phyloP scores from a whole-genome alignment of 2,113 vertebrate species.

The Carollia perspicillata region DNA sequence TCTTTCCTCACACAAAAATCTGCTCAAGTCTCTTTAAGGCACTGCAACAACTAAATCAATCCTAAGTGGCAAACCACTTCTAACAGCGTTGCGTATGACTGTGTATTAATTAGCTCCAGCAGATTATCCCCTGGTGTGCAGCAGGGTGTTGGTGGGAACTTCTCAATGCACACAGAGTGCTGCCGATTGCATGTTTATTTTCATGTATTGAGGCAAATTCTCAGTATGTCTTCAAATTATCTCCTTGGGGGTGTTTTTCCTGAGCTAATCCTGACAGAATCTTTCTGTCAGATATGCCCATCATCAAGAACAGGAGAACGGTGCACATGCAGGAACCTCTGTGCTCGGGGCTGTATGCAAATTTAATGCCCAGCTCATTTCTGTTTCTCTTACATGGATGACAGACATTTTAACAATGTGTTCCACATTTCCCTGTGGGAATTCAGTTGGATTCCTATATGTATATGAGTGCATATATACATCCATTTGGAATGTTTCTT shows the following conservation, averaged over 20 bases:
- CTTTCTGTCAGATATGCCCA: slow-evolving; percentile 83
- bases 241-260: slow-evolving; percentile 85
- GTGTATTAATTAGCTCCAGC: slow-evolving; percentile 84
- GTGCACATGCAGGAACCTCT: slow-evolving; percentile 78
- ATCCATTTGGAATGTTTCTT: slow-evolving; percentile 61
- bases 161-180: slow-evolving; percentile 69
- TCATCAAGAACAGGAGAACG: slow-evolving; percentile 83
- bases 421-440: slow-evolving; percentile 79
- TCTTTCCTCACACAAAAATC: slow-evolving; percentile 61
- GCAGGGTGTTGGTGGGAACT: slow-evolving; percentile 75
- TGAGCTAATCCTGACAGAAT: slow-evolving; percentile 86
- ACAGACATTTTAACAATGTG: slow-evolving; percentile 83
- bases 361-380: slow-evolving; percentile 87
- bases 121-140: slow-evolving; percentile 81
- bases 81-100: slow-evolving; percentile 59
- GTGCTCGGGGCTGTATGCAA: slow-evolving; percentile 87
- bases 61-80: slow-evolving; percentile 78
- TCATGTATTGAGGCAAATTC: slow-evolving; percentile 83
- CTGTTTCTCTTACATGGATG: slow-evolving; percentile 82
- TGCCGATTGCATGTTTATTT: slow-evolving; percentile 84
- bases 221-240: slow-evolving; percentile 86
- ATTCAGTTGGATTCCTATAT: slow-evolving; percentile 71
- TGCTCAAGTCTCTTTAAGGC: slow-evolving; percentile 74
- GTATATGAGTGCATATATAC: slow-evolving; percentile 62
- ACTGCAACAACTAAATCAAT: slow-evolving; percentile 76